Percentiles rank a stretch among this genome's conserved stretches.
These are phyloP conservation scores for Heliothis virescens DNA, from an alignment of 1,140 invertebrate species.

Conservation along the genomic window DNA sequence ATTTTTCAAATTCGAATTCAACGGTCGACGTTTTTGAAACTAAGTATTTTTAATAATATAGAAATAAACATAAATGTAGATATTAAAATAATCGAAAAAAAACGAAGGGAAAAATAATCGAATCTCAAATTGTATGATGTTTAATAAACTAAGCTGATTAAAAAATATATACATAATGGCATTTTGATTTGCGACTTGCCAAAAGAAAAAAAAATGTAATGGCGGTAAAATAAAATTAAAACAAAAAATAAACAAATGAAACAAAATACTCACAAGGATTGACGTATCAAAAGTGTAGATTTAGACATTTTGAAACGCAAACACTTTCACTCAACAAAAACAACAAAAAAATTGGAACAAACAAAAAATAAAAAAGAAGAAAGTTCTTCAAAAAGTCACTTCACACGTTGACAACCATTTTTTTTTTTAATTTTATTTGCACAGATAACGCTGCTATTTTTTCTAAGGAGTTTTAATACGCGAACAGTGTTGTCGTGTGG, in stretches of 20 bases:
- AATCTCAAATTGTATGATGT: no score
- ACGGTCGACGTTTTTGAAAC: no score
- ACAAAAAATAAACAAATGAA: not conserved
- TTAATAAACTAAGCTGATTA: no score
- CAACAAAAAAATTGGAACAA: no score
- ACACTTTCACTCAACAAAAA: constrained; percentile 40
- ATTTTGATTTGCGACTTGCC: not conserved
- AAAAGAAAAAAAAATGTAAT: not conserved
- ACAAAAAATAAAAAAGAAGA: constrained; percentile 10
- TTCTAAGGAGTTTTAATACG: constrained; percentile 31
- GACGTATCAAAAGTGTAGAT: constrained; percentile 58
- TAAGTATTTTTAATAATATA: no score
- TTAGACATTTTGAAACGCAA: constrained; percentile 58
- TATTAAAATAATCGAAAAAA: no score
- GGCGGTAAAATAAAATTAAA: constrained; percentile 6
- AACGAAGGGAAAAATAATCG: no score
- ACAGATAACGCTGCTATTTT: not conserved
- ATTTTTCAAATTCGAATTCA: not conserved
- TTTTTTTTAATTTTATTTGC: constrained; percentile 43
- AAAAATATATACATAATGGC: no score
- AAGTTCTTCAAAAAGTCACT: constrained; percentile 26
- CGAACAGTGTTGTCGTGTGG: constrained; percentile 44
- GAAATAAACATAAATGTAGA: no score
- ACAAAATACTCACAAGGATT: no score
- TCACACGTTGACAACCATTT: constrained; percentile 37